Percentiles rank a stretch among this genome's conserved stretches.
phyloP scores from a whole-genome alignment of 2,113 vertebrate genomes.

The Carlito syrichta region DNA sequence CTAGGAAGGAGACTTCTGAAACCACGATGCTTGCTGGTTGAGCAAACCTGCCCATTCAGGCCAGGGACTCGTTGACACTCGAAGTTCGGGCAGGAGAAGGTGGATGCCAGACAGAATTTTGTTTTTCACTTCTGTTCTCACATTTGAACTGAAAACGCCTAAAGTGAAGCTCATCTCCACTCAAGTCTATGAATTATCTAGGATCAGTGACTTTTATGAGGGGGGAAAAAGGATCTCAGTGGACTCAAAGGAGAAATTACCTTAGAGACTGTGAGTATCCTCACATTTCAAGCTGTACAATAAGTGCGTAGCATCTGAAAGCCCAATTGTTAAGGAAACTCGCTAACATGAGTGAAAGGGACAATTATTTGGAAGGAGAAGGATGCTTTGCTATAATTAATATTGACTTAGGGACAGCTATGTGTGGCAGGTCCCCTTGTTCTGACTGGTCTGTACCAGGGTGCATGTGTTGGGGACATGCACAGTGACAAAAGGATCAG shows the following conservation, averaged over 20 bases:
- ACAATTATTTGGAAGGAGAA: neutral
- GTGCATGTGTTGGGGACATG: neutral
- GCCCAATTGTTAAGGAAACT: neutral
- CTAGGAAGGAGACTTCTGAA: neutral
- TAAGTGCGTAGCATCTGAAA: neutral
- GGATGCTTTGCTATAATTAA: conserved; percentile 5
- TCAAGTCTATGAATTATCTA: conserved; percentile 38
- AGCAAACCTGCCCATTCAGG: neutral
- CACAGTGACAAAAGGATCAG: neutral
- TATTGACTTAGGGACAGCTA: neutral
- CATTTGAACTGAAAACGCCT: conserved; percentile 50
- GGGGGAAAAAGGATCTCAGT: neutral
- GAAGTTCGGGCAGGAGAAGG: neutral
- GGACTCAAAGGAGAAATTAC: conserved; percentile 45
- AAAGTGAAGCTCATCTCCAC: conserved; percentile 25
- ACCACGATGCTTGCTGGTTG: rapidly evolving
- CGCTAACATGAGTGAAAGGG: neutral
- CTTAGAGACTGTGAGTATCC: neutral
- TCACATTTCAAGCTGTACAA: neutral
- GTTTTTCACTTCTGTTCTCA: conserved; percentile 34
- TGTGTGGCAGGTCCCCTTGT: neutral
- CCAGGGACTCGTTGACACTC: neutral
- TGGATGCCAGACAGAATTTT: neutral
- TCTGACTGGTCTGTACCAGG: neutral
- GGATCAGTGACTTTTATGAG: conserved; percentile 56